Conservation (phyloP, 92 coral and sea anemone genomes). For the Muricea muricata region DNA sequence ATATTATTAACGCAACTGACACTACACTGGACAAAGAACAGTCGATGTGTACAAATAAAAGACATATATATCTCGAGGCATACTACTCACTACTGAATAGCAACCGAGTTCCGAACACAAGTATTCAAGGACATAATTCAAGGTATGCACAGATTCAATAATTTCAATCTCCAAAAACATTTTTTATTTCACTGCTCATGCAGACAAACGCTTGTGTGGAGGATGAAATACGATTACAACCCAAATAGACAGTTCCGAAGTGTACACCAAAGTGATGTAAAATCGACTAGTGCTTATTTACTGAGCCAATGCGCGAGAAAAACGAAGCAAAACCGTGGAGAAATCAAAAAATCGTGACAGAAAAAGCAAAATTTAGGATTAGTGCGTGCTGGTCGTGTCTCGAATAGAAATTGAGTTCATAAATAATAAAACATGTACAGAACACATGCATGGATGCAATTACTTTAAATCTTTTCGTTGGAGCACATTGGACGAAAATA, state of each 20-base stretch:
- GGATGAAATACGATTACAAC: not conserved
- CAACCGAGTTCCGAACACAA: not conserved
- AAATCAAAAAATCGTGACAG: not conserved
- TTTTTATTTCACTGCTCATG: not conserved
- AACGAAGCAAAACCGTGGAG: not conserved
- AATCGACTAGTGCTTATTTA: too few species aligned
- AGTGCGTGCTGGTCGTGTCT: not conserved
- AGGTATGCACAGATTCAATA: too few species aligned
- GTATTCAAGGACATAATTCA: not conserved
- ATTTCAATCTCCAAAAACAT: too few species aligned
- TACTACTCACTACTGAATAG: not conserved
- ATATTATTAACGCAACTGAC: not conserved
- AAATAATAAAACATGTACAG: constrained; percentile 3
- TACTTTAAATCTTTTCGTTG: not conserved
- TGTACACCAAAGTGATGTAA: too few species aligned
- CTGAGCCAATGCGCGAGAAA: too few species aligned
- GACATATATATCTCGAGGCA: not conserved
- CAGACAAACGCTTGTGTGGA: not conserved
- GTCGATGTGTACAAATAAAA: not conserved
- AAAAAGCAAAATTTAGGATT: not conserved
- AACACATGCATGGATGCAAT: constrained; percentile 20
- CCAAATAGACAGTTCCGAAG: too few species aligned
- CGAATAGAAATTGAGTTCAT: constrained; percentile 8
- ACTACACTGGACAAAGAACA: constrained; percentile 31
- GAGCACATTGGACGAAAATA: not conserved